A percentile compares a stretch with the other conserved stretches of the same genome.
phyloP scores from a whole-genome alignment of 1,140 invertebrate species.

The Bombus pyrosoma region DNA sequence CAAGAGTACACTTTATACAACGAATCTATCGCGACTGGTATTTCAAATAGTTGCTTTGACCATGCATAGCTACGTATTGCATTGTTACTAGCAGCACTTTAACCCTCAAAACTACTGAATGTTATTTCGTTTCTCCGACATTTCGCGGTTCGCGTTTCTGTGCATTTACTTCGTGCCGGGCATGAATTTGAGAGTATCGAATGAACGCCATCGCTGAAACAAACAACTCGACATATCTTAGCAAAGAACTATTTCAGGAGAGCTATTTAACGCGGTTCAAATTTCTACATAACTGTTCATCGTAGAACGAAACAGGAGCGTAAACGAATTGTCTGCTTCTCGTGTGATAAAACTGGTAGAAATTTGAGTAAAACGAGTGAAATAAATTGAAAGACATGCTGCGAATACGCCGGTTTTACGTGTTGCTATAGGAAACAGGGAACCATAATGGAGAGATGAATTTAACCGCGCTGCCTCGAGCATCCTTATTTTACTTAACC shows the following conservation, averaged over 20 bases:
- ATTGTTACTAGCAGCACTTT: too few species aligned
- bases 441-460: background rate
- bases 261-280: background rate
- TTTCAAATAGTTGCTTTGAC: background rate
- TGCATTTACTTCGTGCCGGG: background rate
- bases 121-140: background rate
- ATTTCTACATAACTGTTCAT: background rate
- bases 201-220: background rate
- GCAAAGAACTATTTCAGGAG: background rate
- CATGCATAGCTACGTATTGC: too few species aligned
- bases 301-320: background rate
- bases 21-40: background rate
- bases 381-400: too few species aligned
- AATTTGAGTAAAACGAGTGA: too few species aligned
- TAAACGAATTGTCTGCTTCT: background rate
- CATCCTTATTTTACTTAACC: conserved; percentile 36
- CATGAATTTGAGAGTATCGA: background rate
- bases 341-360: too few species aligned
- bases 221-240: background rate
- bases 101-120: too few species aligned
- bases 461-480: conserved; percentile 1
- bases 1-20: background rate
- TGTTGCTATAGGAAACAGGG: background rate
- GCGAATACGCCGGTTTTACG: background rate
- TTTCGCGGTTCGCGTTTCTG: background rate